These are phyloP conservation scores for Epizoanthus scotinus DNA, from an alignment of 92 coral and sea anemone species.

Conservation along the genomic window DNA sequence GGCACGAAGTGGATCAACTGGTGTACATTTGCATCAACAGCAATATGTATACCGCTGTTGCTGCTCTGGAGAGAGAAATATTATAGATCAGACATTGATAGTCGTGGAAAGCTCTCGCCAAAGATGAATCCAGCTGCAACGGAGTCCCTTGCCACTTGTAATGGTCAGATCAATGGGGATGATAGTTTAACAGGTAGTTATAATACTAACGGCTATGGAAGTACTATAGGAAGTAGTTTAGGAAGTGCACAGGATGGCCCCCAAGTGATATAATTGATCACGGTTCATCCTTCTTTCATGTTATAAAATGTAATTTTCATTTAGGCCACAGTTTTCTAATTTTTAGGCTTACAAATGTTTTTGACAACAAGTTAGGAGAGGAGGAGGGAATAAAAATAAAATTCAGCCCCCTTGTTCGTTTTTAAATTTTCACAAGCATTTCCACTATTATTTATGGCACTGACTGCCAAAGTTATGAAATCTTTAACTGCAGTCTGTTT, in stretches of 20 bases:
- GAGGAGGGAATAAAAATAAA: too few species aligned
- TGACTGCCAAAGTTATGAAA: too few species aligned
- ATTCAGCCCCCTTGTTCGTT: too few species aligned
- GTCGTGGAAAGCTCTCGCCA: slow-evolving; percentile 34
- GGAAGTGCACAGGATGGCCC: not conserved
- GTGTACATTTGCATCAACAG: slow-evolving; percentile 72
- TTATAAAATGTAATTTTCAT: too few species aligned
- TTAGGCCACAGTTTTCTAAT: too few species aligned
- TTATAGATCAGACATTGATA: slow-evolving; percentile 79
- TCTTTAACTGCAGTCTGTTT: too few species aligned
- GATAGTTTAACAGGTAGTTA: slow-evolving; percentile 6
- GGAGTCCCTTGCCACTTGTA: not conserved
- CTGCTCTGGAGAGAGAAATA: slow-evolving; percentile 75
- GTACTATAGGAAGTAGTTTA: not conserved
- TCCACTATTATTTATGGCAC: too few species aligned
- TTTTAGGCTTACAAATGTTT: too few species aligned
- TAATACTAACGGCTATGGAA: slow-evolving; percentile 11
- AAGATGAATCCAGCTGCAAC: not conserved
- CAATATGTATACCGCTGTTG: slow-evolving; percentile 64
- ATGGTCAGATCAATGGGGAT: not conserved
- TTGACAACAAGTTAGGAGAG: too few species aligned
- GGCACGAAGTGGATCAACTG: slow-evolving; percentile 93
- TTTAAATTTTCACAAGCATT: too few species aligned
- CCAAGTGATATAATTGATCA: not conserved
- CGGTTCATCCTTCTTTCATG: not conserved